A percentile compares a stretch with the other conserved stretches of the same genome.
These are phyloP conservation scores for Urocynchramus pylzowi DNA, from an alignment of 2,113 vertebrate genomes.

Conservation along the genomic window DNA sequence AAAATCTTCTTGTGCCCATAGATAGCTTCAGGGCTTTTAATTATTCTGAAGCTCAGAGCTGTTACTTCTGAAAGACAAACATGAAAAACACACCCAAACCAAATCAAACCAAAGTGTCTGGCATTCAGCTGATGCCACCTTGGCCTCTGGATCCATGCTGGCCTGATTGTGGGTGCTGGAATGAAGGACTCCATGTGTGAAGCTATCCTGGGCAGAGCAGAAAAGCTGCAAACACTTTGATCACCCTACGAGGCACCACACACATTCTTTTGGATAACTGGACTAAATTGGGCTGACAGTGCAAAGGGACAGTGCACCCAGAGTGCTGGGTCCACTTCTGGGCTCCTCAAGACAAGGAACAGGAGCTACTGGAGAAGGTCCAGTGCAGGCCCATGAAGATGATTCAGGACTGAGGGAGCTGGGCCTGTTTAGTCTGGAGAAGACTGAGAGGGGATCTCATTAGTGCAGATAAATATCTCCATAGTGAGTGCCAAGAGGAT, in stretches of 20 bases:
- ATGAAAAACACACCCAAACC: not conserved
- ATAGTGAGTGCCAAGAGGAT: not conserved
- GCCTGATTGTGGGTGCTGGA: not conserved
- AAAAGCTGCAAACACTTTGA: not conserved
- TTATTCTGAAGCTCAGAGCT: not conserved
- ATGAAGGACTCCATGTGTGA: not conserved
- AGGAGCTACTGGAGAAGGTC: not conserved
- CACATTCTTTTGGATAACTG: accelerated
- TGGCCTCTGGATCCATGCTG: not conserved
- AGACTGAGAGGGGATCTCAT: not conserved
- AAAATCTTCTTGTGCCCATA: not conserved
- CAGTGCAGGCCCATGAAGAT: not conserved
- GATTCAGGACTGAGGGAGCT: not conserved
- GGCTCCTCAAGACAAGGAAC: not conserved
- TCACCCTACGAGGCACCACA: accelerated
- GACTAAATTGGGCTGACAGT: accelerated
- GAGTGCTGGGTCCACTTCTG: not conserved
- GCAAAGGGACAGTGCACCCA: accelerated
- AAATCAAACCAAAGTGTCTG: not conserved
- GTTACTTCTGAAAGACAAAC: not conserved
- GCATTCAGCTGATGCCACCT: no score
- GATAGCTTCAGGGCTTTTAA: not conserved
- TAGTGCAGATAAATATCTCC: not conserved
- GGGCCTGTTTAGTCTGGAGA: not conserved
- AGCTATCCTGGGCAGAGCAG: not conserved